Base-by-base conservation (phyloP, 2,888 invertebrate genomes). In the Sympetrum striolatum region DNA sequence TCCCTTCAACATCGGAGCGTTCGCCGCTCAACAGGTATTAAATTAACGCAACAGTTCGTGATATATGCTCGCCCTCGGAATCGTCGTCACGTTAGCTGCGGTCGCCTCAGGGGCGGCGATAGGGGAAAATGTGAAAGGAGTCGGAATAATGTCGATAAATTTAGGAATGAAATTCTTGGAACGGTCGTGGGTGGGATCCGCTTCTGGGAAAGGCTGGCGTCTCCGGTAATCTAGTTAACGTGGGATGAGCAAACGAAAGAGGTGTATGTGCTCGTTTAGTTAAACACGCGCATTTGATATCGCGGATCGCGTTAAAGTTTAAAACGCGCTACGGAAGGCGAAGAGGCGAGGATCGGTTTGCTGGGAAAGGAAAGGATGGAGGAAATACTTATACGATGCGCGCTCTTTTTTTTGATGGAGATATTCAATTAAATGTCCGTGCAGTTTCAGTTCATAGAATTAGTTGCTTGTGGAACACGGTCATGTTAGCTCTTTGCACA, bases 21-120 rank as follows among this genome's bases (percentile, higher is more conserved):
- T 81, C 53, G n/a, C 81, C 15, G 81, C 81, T 81, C 81, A 81
- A 81, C 81, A 81, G 81, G 81, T 81, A 81, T 81, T 81, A 81
- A 81, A 44, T 44, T 48, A 81, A 81, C 81, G 81, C 81, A 81
- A 81, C 81, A 81, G 81, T 48, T 81, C 44, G 81, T 31, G 81
- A 48, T 81, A 48, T 81, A 81, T 81, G 44, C 48, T 25, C n/a
- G 53, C 81, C 44, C 39, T 44, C 81, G 44, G 44, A n/a, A 48
- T 81, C 81, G 44, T 81, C 44, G 81, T 73, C 73, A 73, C 73
- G 73, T 73, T 73, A 73, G 73, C 64, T 25, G 64, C 22, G 64
- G 25, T 22, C 64, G n/a, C 31, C 31, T 73, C 14, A 14, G 73
- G 31, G 73, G 73, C 14, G 10, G 25, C 4, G 25, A 64, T n/a